Evolutionary conservation across 2,888 invertebrate species (phyloP).

Genomic region (Cacoxenus indagator): DNA sequence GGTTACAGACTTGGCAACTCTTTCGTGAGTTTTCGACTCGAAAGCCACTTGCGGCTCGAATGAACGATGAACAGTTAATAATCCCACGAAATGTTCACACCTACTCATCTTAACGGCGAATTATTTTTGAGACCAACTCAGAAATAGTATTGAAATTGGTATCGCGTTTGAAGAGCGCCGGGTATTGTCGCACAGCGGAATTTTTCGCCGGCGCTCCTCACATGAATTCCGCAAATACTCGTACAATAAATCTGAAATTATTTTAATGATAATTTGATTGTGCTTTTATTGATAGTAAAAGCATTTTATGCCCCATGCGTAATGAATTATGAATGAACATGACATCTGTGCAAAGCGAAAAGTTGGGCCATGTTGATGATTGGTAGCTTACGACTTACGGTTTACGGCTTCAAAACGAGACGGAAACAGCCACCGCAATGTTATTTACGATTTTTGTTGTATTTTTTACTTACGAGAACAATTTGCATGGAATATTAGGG

Average conservation of each 20-base stretch:
- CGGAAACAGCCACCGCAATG: not conserved
- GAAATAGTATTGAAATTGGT: not conserved
- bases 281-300: constrained; percentile 68
- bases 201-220: no score
- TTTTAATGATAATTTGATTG: constrained; percentile 67
- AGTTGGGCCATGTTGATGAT: not conserved
- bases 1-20: no score
- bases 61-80: not conserved
- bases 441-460: no score
- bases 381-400: not conserved
- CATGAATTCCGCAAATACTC: not conserved
- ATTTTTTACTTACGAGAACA: no score
- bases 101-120: not conserved
- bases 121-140: not conserved
- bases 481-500: no score
- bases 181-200: not conserved
- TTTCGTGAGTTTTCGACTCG: no score
- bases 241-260: constrained; percentile 38
- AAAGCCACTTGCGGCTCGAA: constrained; percentile 34
- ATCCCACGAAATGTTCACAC: not conserved
- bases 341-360: not conserved
- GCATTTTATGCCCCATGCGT: constrained; percentile 53
- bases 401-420: not conserved
- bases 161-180: not conserved
- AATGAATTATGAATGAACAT: constrained; percentile 52